phyloP scores from a whole-genome alignment of 2,888 invertebrate species.

The Abrostola tripartita region DNA sequence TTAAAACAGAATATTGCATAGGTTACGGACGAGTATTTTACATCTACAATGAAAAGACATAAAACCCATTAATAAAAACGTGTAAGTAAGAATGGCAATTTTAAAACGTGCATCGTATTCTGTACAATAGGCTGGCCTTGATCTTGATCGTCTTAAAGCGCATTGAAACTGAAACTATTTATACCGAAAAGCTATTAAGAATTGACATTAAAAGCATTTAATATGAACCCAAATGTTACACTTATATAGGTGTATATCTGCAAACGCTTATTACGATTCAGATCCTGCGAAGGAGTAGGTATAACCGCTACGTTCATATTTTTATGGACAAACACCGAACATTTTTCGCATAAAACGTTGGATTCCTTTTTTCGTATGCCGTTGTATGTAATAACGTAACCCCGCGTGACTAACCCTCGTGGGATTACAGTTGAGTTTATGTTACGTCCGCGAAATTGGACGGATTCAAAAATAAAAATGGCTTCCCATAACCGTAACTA shows the following conservation, averaged over 20 bases:
- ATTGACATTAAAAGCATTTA: neutral
- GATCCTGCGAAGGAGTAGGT: conserved; percentile 43
- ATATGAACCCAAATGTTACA: neutral
- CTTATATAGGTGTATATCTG: conserved; percentile 14
- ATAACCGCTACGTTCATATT: conserved; percentile 53
- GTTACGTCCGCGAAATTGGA: conserved; percentile 68
- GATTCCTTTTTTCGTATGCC: conserved; percentile 62
- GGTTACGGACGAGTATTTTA: neutral
- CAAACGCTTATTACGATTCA: conserved; percentile 48
- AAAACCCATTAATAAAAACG: conserved; percentile 16
- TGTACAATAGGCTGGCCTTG: conserved; percentile 24
- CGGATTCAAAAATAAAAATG: conserved; percentile 70
- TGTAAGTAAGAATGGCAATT: conserved; percentile 25
- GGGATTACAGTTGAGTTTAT: conserved; percentile 70
- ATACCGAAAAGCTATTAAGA: conserved; percentile 8
- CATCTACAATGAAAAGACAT: neutral
- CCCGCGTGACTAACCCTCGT: conserved; percentile 66
- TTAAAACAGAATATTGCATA: neutral
- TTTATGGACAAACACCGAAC: conserved; percentile 62
- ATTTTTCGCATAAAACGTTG: conserved; percentile 64
- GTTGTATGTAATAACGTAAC: conserved; percentile 64
- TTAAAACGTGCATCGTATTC: conserved; percentile 8
- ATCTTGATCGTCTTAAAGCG: conserved; percentile 36
- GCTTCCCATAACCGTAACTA: conserved; percentile 56
- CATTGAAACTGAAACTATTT: conserved; percentile 25